Conservation (phyloP, 2,888 invertebrate species). For the Eupelmus urozonus region DNA sequence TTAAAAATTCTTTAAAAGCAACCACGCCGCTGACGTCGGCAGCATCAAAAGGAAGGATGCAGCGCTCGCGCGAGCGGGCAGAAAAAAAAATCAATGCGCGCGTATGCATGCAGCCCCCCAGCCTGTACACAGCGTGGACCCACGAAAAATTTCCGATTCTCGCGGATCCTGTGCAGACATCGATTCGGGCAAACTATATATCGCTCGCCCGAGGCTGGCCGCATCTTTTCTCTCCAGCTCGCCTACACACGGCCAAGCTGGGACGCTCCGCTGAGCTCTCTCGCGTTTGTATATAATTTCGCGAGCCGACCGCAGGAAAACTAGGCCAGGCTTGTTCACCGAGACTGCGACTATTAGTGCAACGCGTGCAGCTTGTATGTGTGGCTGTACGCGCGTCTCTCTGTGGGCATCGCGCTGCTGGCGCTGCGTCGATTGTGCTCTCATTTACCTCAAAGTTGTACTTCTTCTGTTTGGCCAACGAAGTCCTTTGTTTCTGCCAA, state of each 20-base stretch:
- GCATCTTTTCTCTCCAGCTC: too few species aligned
- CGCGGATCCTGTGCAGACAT: too few species aligned
- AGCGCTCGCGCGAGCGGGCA: not conserved
- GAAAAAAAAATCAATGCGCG: slow-evolving; percentile 26
- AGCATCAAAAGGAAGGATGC: not conserved
- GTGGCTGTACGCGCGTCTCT: not conserved
- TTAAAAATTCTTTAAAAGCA: slow-evolving; percentile 15
- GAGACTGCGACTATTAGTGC: slow-evolving; percentile 44
- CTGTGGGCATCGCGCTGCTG: too few species aligned
- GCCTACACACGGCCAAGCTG: not conserved
- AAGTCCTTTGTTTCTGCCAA: slow-evolving; percentile 99
- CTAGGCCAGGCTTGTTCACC: slow-evolving; percentile 55
- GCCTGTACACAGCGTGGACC: not conserved
- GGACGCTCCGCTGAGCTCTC: not conserved
- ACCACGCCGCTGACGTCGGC: not conserved
- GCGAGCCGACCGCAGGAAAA: slow-evolving; percentile 23
- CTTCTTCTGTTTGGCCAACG: slow-evolving; percentile 97
- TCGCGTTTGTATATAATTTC: slow-evolving; percentile 31
- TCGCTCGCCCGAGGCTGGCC: too few species aligned
- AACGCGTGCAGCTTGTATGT: not conserved
- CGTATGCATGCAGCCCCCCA: not conserved
- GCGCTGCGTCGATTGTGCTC: slow-evolving; percentile 47
- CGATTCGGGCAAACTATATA: too few species aligned
- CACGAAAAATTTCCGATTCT: not conserved
- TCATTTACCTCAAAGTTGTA: slow-evolving; percentile 95